These are phyloP conservation scores for Tiliacea citrago DNA, from an alignment of 2,888 invertebrate species.

Conservation along the genomic window DNA sequence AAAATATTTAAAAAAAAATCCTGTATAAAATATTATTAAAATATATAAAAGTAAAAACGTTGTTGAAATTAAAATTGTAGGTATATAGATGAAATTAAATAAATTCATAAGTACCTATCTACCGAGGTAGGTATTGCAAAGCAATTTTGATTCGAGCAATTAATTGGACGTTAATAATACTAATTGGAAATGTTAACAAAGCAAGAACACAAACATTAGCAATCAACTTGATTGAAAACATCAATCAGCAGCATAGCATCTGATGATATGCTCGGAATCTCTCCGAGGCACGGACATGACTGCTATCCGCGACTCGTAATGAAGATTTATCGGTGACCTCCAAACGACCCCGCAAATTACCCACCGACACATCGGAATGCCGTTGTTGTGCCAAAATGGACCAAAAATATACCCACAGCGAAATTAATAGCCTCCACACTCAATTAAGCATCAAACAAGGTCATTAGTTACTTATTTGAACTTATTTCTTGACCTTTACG, in stretches of 20 bases:
- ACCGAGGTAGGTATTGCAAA: not conserved
- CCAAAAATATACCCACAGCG: constrained; percentile 59
- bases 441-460: constrained; percentile 58
- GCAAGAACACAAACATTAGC: not conserved
- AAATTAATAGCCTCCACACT: constrained; percentile 60
- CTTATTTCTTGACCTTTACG: constrained; percentile 29
- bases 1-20: too few relatives aligned
- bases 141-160: not conserved
- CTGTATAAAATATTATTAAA: too few relatives aligned
- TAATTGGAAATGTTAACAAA: constrained; percentile 6
- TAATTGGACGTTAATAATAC: not conserved
- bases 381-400: constrained; percentile 59
- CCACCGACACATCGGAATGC: constrained; percentile 68
- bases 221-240: constrained; percentile 33
- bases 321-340: constrained; percentile 76
- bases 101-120: not conserved
- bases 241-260: constrained; percentile 25
- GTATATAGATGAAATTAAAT: too few relatives aligned
- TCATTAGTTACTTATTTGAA: constrained; percentile 36
- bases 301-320: constrained; percentile 69
- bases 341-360: constrained; percentile 69
- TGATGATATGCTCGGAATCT: constrained; percentile 56
- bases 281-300: constrained; percentile 64
- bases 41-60: too few relatives aligned
- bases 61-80: too few relatives aligned